Conservation (phyloP, 2,113 vertebrate species). For the Chloebia gouldiae region DNA sequence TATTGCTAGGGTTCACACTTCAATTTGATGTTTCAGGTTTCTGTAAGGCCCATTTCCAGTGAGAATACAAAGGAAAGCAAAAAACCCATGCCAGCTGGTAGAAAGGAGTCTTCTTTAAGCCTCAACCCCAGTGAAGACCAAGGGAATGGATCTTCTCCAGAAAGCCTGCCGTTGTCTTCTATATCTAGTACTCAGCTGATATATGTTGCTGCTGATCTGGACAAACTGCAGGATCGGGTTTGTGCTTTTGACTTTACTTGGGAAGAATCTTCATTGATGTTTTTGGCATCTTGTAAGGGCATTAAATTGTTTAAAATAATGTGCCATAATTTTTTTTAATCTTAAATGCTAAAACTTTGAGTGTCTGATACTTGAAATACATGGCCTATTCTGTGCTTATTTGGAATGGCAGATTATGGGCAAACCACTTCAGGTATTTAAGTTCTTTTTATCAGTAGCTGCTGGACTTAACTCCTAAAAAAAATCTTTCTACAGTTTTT, state of each 20-base stretch:
- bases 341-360: neutral
- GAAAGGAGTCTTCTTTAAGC: slow-evolving; percentile 80
- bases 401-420: neutral
- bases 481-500: neutral
- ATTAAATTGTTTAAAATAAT: neutral
- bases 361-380: neutral
- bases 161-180: slow-evolving; percentile 29
- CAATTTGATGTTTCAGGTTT: slow-evolving; percentile 70
- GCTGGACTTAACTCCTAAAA: neutral
- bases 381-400: neutral
- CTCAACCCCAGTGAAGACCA: slow-evolving; percentile 79
- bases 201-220: slow-evolving; percentile 83
- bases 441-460: neutral
- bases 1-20: neutral
- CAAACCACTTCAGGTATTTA: neutral
- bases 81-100: slow-evolving; percentile 65
- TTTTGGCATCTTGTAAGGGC: neutral
- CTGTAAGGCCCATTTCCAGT: slow-evolving; percentile 73
- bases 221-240: slow-evolving; percentile 87
- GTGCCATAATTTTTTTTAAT: neutral
- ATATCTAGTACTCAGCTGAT: slow-evolving; percentile 85
- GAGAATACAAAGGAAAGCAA: slow-evolving; percentile 79
- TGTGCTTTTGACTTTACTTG: neutral
- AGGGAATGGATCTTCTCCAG: slow-evolving; percentile 72
- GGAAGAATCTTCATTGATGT: neutral